phyloP scores from a whole-genome alignment of 2,797 vertebrate genomes.

The Netta rufina region DNA sequence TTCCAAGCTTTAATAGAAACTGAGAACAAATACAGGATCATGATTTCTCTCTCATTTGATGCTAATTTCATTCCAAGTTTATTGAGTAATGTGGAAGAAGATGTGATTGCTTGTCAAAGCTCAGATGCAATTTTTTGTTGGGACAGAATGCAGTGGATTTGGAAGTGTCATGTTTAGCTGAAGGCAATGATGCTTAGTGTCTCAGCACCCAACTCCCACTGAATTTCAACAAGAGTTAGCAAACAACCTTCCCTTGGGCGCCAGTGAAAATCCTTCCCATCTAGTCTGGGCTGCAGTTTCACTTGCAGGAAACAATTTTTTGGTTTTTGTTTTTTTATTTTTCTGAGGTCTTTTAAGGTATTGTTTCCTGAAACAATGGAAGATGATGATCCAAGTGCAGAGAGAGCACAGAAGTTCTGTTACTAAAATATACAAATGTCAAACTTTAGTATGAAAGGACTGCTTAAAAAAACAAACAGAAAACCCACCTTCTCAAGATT shows the following conservation, averaged over 20 bases:
- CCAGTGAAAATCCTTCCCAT: slow-evolving; percentile 27
- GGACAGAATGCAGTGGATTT: neutral
- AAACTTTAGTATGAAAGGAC: neutral
- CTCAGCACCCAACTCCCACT: slow-evolving; percentile 40
- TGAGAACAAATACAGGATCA: neutral
- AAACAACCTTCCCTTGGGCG: slow-evolving; percentile 61
- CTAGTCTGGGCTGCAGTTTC: neutral
- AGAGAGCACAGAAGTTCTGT: neutral
- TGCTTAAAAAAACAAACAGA: neutral
- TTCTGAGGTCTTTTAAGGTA: slow-evolving; percentile 13
- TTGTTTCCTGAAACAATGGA: slow-evolving; percentile 8
- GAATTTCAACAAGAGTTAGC: slow-evolving; percentile 49
- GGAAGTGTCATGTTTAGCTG: slow-evolving; percentile 58
- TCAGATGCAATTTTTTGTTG: neutral
- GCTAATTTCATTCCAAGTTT: slow-evolving; percentile 10
- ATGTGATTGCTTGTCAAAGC: slow-evolving; percentile 40
- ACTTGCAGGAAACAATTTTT: neutral
- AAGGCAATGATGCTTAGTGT: slow-evolving; percentile 39
- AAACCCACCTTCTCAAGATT: neutral
- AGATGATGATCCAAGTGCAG: neutral
- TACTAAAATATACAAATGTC: neutral
- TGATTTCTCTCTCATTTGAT: neutral
- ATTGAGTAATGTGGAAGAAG: neutral
- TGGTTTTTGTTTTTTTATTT: neutral
- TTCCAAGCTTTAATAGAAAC: neutral